These are phyloP conservation scores for Caenorhabditis panamensis DNA, from an alignment of 2,888 invertebrate species.

Conservation along the genomic window DNA sequence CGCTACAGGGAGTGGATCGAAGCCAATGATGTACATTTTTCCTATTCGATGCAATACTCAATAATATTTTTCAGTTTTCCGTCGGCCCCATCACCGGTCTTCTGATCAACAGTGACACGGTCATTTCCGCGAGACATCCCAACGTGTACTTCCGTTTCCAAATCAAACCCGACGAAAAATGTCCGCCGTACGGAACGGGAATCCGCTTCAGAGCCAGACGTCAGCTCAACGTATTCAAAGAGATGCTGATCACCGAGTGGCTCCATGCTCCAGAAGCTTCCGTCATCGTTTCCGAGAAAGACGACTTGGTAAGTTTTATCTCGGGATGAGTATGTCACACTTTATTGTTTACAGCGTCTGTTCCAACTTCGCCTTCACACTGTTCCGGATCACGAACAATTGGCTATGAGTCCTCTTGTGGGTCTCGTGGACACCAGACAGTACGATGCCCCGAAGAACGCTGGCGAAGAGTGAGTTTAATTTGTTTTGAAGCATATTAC, in stretches of 20 bases:
- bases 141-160: constrained; percentile 48
- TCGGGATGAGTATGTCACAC: neutral
- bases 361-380: constrained; percentile 27
- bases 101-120: constrained; percentile 42
- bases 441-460: neutral
- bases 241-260: constrained; percentile 16
- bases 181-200: constrained; percentile 15
- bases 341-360: constrained; percentile 13
- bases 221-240: neutral
- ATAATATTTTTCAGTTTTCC: constrained; percentile 7
- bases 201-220: constrained; percentile 26
- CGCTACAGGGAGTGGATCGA: neutral
- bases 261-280: neutral
- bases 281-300: neutral
- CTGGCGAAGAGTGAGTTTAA: neutral
- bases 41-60: neutral
- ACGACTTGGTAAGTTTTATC: constrained; percentile 11
- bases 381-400: constrained; percentile 1
- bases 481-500: neutral
- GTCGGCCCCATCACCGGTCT: constrained; percentile 37
- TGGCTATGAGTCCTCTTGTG: neutral
- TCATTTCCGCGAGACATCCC: constrained; percentile 23
- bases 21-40: neutral
- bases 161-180: neutral
- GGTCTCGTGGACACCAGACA: constrained; percentile 26